phyloP scores from a whole-genome alignment of 2,888 invertebrate species.

The Drosophila eohydei region DNA sequence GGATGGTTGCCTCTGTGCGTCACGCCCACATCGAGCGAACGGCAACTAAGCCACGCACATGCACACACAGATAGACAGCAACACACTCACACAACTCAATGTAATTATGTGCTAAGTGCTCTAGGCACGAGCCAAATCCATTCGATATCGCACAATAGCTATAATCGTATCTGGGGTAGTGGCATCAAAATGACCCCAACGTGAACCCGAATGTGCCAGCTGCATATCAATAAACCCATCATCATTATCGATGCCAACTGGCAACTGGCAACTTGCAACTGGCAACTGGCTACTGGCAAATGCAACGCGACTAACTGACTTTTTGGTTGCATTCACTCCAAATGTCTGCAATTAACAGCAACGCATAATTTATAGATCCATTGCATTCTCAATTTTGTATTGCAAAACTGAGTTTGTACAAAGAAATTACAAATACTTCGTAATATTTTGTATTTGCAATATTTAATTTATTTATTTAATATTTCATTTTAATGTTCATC shows the following conservation, averaged over 20 bases:
- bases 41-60: conserved; percentile 16
- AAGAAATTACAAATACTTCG: not conserved
- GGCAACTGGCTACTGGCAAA: conserved; percentile 3
- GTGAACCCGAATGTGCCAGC: conserved; percentile 20
- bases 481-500: too few species aligned
- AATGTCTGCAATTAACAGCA: conserved; percentile 31
- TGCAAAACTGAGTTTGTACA: not conserved
- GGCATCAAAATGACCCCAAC: conserved; percentile 4
- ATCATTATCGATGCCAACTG: conserved; percentile 41
- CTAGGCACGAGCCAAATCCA: conserved; percentile 52
- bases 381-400: not conserved
- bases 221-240: conserved; percentile 53
- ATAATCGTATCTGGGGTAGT: conserved; percentile 26
- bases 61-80: conserved; percentile 9
- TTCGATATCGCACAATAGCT: conserved; percentile 56
- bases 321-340: conserved; percentile 29
- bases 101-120: conserved; percentile 76
- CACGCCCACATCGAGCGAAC: conserved; percentile 19
- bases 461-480: too few species aligned
- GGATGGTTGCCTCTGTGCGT: conserved; percentile 11
- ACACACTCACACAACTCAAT: conserved; percentile 49
- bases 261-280: conserved; percentile 14
- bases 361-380: conserved; percentile 15
- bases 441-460: too few species aligned
- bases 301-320: conserved; percentile 13